These are phyloP conservation scores for Coboldia fuscipes DNA, from an alignment of 1,140 invertebrate species.

Conservation along the genomic window DNA sequence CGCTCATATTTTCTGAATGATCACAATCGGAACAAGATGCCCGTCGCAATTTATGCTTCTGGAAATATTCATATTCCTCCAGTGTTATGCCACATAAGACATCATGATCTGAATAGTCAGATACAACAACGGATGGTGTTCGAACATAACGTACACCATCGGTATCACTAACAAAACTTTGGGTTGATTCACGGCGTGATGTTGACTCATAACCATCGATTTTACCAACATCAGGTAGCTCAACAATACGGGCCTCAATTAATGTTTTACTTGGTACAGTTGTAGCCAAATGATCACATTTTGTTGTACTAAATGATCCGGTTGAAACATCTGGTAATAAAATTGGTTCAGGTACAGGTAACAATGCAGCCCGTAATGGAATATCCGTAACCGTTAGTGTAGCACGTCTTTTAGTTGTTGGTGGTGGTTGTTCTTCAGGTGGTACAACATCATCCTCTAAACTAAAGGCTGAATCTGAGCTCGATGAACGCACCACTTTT, in stretches of 20 bases:
- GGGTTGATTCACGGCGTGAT: constrained; percentile 16
- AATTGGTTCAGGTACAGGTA: constrained; percentile 18
- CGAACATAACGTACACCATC: constrained; percentile 33
- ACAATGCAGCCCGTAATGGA: constrained; percentile 13
- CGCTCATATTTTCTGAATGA: constrained; percentile 28
- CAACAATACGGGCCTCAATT: constrained; percentile 17
- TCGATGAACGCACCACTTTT: constrained; percentile 17
- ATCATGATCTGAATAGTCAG: constrained; percentile 63
- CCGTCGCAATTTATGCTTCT: constrained; percentile 21
- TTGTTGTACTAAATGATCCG: constrained; percentile 8
- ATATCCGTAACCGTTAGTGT: constrained; percentile 18
- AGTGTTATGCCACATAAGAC: constrained; percentile 35
- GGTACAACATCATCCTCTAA: constrained; percentile 14
- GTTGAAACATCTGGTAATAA: constrained; percentile 10
- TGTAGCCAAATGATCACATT: neutral
- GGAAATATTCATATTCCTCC: constrained; percentile 40
- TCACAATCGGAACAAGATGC: constrained; percentile 9
- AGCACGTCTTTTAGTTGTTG: constrained; percentile 11
- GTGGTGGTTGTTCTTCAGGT: neutral
- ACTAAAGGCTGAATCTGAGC: constrained; percentile 17
- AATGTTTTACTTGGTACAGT: constrained; percentile 14
- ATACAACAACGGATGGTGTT: constrained; percentile 62
- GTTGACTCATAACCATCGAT: constrained; percentile 5
- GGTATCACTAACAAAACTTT: constrained; percentile 12
- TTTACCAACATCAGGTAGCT: constrained; percentile 4